Conservation (phyloP, 53 echinoderm and acorn worm genomes). For the Apostichopus leukothele region DNA sequence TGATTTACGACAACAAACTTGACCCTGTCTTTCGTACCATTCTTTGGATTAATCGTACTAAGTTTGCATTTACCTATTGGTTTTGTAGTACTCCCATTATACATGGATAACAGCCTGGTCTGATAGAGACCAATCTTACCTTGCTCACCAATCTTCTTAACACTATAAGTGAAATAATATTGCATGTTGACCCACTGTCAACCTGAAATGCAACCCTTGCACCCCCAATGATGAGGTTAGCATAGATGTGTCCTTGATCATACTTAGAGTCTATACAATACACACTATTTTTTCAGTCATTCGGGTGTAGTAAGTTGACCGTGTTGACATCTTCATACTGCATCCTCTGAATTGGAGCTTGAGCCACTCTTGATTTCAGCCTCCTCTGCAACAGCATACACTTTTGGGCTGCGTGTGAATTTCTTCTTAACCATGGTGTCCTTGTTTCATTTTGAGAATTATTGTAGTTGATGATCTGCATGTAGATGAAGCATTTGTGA, state of each 20-base stretch:
- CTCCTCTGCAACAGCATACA: slow-evolving; percentile 4
- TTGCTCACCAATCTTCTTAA: neutral
- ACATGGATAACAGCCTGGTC: slow-evolving; percentile 47
- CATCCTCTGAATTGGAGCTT: neutral
- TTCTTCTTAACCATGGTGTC: too few relatives aligned
- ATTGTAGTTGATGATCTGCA: slow-evolving; percentile 4
- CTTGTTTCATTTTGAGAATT: too few relatives aligned
- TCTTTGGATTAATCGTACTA: slow-evolving; percentile 51
- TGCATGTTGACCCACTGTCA: slow-evolving; percentile 64
- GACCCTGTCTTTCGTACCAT: slow-evolving; percentile 49
- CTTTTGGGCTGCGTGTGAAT: neutral
- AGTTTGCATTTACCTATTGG: slow-evolving; percentile 54
- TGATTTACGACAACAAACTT: slow-evolving; percentile 44
- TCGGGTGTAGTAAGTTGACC: neutral
- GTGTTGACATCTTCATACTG: slow-evolving; percentile 37
- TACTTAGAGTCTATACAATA: slow-evolving; percentile 8
- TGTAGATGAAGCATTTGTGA: slow-evolving; percentile 15
- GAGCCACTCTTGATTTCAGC: neutral
- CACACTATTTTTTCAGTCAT: neutral
- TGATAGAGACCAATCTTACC: slow-evolving; percentile 23
- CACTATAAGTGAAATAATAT: slow-evolving; percentile 47
- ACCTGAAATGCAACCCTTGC: slow-evolving; percentile 54
- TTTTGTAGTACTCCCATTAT: slow-evolving; percentile 51
- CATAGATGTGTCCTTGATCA: slow-evolving; percentile 17
- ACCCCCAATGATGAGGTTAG: slow-evolving; percentile 35